Evolutionary conservation across 2,888 invertebrate genomes (phyloP), one percentile per base, ranked within the genome.

Genomic region (Bursaphelenchus okinawaensis): DNA sequence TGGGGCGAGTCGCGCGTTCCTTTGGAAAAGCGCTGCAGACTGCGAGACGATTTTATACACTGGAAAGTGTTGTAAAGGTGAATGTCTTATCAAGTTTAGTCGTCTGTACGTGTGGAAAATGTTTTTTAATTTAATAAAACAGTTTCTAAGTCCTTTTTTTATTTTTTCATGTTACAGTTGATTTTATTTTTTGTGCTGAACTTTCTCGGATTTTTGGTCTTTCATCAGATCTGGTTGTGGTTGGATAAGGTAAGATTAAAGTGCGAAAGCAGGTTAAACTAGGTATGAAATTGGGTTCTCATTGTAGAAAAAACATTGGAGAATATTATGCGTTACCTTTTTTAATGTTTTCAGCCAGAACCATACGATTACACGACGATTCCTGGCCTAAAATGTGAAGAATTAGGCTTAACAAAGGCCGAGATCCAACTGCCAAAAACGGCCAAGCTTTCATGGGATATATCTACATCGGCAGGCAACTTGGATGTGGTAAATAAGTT

Each of bases 311-410:
- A n/a, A n/a, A n/a, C n/a, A n/a, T n/a, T n/a, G n/a, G n/a, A n/a
- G n/a, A n/a, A n/a, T n/a, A n/a, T 40, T 40, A 7, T 63, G 29
- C 29, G 8, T 7, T 6, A n/a, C 19, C 7, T 12, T 29, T 20
- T 19, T 26, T 57, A 56, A 12, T 9, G 20, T 52, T 55, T 70
- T 22, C 63, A 76, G 76, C 76, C 76, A 22, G 67, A 67, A 54
- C 75, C 76, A 7, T 67, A 72, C 55, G 76, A 76, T 60, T 76
- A 76, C 63, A 75, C 76, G 3, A 76, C 76, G 20, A 76, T 76
- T 57, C 75, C 76, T 1, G 76, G 76, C 0, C 57, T 73, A 31
- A 75, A 75, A 58, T 62, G 71, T 23, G 52, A 64, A 19, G 64
- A 64, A 8, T 51, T 64, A 7, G 51, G 24, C 1, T 12, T 24